Conservation (phyloP, 23 tunicate genomes). For the Ascidia mentula region DNA sequence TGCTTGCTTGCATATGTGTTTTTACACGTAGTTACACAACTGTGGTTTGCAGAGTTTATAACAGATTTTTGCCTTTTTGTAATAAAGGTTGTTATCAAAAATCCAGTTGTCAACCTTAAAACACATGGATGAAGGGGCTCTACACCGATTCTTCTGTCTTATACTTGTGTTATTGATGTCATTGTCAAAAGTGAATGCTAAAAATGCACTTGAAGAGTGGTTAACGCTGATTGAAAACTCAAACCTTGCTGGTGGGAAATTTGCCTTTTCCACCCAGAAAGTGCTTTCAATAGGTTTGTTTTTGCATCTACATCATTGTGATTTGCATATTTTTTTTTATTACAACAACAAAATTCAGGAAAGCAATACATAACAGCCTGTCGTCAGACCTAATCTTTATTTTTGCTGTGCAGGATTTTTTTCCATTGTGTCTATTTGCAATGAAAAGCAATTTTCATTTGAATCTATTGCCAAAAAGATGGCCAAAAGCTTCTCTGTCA, state of each 20-base stretch:
- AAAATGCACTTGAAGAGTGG: not conserved
- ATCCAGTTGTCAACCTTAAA: not conserved
- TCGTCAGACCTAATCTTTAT: too few relatives aligned
- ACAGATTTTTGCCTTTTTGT: not conserved
- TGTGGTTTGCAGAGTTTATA: too few relatives aligned
- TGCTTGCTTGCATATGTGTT: too few relatives aligned
- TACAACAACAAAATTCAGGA: too few relatives aligned
- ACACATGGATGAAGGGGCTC: not conserved
- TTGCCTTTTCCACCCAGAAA: not conserved
- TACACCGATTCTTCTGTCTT: not conserved
- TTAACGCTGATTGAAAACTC: not conserved
- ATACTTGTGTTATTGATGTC: not conserved
- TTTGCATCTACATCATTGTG: not conserved
- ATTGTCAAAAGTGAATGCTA: not conserved
- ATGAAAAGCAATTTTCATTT: not conserved
- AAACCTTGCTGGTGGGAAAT: not conserved
- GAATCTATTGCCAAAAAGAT: not conserved
- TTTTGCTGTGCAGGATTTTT: not conserved
- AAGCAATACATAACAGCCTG: too few relatives aligned
- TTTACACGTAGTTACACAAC: too few relatives aligned
- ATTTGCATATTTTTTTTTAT: too few relatives aligned
- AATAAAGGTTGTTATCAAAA: not conserved
- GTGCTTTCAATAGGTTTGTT: not conserved
- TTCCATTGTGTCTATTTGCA: not conserved
- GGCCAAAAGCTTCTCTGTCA: not conserved